These are phyloP conservation scores for Monopis laevigella DNA, from an alignment of 2,888 invertebrate species.

Conservation along the genomic window DNA sequence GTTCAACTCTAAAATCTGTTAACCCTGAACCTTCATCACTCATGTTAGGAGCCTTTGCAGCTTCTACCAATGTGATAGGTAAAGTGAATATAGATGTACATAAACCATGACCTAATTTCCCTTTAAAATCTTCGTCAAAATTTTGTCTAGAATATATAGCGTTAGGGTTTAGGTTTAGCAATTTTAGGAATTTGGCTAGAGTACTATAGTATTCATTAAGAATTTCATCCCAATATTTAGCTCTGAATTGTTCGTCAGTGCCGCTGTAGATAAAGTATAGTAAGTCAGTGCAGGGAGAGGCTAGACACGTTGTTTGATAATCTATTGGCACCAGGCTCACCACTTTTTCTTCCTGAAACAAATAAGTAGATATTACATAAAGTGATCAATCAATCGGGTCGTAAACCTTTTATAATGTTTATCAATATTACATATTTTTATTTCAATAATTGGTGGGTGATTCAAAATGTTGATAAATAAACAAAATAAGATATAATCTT, in stretches of 20 bases:
- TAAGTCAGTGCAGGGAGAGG: constrained; percentile 15
- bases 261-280: constrained; percentile 17
- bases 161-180: constrained; percentile 27
- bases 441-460: no score
- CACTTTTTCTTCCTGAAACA: constrained; percentile 16
- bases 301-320: constrained; percentile 15
- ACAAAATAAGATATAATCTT: no score
- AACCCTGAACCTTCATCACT: not conserved
- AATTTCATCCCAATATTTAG: no score
- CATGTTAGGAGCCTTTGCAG: not conserved
- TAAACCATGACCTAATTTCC: constrained; percentile 12
- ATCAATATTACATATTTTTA: no score
- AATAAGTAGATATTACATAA: no score
- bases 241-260: constrained; percentile 18
- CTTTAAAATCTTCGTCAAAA: constrained; percentile 32
- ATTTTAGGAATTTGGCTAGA: constrained; percentile 19
- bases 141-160: constrained; percentile 30
- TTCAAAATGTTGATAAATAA: no score
- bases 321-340: constrained; percentile 14
- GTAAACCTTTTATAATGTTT: no score
- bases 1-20: not conserved
- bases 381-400: no score
- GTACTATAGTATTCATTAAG: constrained; percentile 14
- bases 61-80: constrained; percentile 5
- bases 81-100: not conserved